Evolutionary conservation across 2,797 vertebrate genomes (phyloP), one percentile per base, ranked within the genome.

Genomic region (Mormyrus hasselquistii): DNA sequence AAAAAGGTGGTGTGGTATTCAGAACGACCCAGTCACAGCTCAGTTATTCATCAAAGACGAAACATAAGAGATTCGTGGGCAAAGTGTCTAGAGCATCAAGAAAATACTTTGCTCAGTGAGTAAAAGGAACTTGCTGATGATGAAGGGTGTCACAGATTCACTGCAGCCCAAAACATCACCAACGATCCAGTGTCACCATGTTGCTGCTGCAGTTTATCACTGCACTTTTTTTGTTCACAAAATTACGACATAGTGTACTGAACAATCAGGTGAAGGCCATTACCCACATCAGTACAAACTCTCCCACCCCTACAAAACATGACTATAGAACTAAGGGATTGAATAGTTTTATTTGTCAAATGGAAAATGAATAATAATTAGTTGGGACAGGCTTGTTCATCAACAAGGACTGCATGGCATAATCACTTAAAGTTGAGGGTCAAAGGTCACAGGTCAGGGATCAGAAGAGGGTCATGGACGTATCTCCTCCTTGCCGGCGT

Each of bases 401-500:
- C 38, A 79, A 44, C 6, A 44, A 41, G 73, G 73, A 44, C 73
- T 44, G 73, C 16, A 12, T 69, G 62, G n/a, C 34, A 84, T 29
- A 84, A 44, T 62, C 41, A 57, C 44, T 55, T 44, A 25, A 65
- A 41, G 88, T 3, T 3, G 8, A 34, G 49, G 29, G 4, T 25
- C 55, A 41, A 41, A 44, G 86, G 55, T 47, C 55, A 38, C 25
- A 47, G 55, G 34, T 47, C 9, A 65, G n/a, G 6, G 86, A 19
- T 65, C 25, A 34, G 29, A 22, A 10, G 82, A 2, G 0, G 79
- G 29, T 97, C 95, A 97, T 0, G 95, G 96, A 10, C 84, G 29
- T 0, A 90, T 0, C 0, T 95, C 92, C 0, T 84, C 87, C n/a
- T 96, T 89, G 90, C 95, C 97, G 0, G 1, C 1, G 93, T 98